Evolutionary conservation across 2,113 vertebrate species (phyloP).

Genomic region (Gadus chalcogrammus): DNA sequence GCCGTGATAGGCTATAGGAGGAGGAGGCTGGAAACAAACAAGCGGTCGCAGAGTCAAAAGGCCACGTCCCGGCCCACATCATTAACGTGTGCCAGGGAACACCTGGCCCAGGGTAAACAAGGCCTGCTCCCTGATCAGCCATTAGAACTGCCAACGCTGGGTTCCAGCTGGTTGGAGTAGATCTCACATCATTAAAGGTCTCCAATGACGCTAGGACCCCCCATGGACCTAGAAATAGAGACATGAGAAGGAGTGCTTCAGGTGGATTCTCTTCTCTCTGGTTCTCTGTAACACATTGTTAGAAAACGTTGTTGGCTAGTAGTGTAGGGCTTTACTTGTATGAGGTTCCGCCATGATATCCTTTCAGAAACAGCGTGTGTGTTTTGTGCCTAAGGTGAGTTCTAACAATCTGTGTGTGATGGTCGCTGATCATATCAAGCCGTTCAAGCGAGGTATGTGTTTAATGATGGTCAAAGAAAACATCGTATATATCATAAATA

Average conservation of each 20-base stretch:
- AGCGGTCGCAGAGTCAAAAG: conserved; percentile 38
- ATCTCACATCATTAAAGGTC: conserved; percentile 57
- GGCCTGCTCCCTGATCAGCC: conserved; percentile 52
- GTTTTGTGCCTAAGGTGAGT: no score
- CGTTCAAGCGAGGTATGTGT: no score
- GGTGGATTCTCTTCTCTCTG: no score
- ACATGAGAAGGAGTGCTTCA: background rate
- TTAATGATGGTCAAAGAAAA: no score
- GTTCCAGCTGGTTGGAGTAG: conserved; percentile 60
- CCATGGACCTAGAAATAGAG: background rate
- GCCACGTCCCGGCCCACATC: conserved; percentile 52
- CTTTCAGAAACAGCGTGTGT: no score
- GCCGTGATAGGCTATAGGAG: conserved; percentile 1
- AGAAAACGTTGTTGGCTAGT: no score
- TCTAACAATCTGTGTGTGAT: no score
- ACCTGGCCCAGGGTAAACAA: conserved; percentile 52
- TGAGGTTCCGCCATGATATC: no score
- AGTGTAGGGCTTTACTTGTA: no score
- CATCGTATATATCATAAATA: no score
- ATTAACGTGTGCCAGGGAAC: conserved; percentile 57
- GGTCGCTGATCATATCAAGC: no score
- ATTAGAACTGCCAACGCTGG: conserved; percentile 51
- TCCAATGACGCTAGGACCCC: conserved; percentile 25
- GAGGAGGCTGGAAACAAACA: conserved; percentile 22
- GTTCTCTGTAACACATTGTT: no score